Evolutionary conservation across 2,888 invertebrate genomes (phyloP), one percentile per base, ranked within the genome.

Genomic region (Iphiclides podalirius): DNA sequence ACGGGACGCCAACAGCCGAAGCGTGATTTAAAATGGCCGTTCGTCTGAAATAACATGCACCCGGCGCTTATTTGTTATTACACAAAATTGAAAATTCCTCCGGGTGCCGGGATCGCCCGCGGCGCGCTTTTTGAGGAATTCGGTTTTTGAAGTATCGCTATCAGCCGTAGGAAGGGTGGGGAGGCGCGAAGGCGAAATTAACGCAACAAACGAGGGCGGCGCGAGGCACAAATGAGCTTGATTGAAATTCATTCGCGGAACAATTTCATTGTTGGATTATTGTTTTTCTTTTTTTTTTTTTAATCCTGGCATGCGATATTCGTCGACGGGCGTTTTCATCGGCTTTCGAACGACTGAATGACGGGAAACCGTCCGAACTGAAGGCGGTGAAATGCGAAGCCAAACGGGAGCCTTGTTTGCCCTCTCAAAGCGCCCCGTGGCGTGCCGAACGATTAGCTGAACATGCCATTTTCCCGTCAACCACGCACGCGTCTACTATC

Each of bases 391-490:
- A n/a, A n/a, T n/a, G n/a, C n/a, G n/a, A n/a, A n/a, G n/a, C n/a
- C n/a, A n/a, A n/a, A n/a, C n/a, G n/a, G n/a, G n/a, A n/a, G n/a
- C n/a, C n/a, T n/a, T n/a, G n/a, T n/a, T n/a, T n/a, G n/a, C n/a
- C n/a, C n/a, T n/a, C n/a, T n/a, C n/a, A n/a, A n/a, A n/a, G n/a
- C n/a, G n/a, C n/a, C n/a, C n/a, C n/a, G 39, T 45, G 11, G 50
- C 50, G 40, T 50, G 50, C 36, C 23, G 28, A 36, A 38, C 36
- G 45, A 45, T 45, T 45, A 41, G 20, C 36, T 7, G 14, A 45
- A 40, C 50, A 36, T 36, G 44, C 44, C 38, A 41, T 50, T 45
- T 45, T 15, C 40, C 45, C 36, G 31, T 41, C 40, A 35, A 38
- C 7, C 50, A 16, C 34, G 17, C 50, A 50, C 45, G 40, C 50